Evolutionary conservation across 2,888 invertebrate genomes (phyloP).

Genomic region (Tipula helvola): DNA sequence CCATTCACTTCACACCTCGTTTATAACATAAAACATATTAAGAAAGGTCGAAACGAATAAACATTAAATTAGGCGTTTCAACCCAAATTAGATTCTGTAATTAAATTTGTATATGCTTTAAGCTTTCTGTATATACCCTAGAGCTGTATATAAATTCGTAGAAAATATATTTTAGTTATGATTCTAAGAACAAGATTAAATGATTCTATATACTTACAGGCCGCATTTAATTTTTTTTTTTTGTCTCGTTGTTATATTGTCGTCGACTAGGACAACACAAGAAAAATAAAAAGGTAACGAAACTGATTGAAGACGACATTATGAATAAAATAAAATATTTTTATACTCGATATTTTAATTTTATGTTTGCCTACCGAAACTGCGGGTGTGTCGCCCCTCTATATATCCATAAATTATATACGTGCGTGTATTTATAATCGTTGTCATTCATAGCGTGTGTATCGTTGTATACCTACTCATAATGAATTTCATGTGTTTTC

Average conservation of each 20-base stretch:
- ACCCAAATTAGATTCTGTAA: neutral
- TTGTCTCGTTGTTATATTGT: neutral
- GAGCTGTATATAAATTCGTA: neutral
- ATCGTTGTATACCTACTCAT: neutral
- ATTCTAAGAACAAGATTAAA: neutral
- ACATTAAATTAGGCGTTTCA: neutral
- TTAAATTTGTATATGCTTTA: neutral
- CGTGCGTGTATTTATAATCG: neutral
- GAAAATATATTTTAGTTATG: neutral
- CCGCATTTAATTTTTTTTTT: neutral
- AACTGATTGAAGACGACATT: neutral
- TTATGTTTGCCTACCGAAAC: neutral
- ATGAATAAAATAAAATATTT: neutral
- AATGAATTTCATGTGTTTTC: neutral
- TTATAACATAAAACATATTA: neutral
- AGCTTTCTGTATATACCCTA: neutral
- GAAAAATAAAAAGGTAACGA: neutral
- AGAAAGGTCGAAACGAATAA: neutral
- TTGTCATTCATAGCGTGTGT: neutral
- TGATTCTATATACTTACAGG: neutral
- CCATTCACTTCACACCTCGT: neutral
- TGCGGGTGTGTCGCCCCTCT: neutral
- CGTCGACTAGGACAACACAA: neutral
- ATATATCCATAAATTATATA: neutral
- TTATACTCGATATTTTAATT: neutral